Evolutionary conservation across 1,140 invertebrate genomes (phyloP), one percentile per base, ranked within the genome.

Genomic region (Bilobella aurantiaca): DNA sequence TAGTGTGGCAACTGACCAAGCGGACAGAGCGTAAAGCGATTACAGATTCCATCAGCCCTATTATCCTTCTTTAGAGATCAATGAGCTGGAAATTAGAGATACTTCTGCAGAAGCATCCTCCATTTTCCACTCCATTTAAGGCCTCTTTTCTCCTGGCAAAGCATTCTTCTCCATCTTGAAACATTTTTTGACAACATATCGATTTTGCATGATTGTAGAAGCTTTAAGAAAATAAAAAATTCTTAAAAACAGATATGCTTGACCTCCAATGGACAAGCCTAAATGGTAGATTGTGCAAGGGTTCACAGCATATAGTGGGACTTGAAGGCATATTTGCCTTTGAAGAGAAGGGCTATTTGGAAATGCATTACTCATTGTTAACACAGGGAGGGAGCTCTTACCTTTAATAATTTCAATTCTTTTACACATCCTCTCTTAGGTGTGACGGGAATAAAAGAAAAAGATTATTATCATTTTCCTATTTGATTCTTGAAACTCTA

Each of bases 21-120:
- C 12, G 49, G 49, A 53, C 5, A 14, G 49, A 23, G 21, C 12
- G 25, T 12, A 53, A 53, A 16, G 5, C 49, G 12, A 53, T 53
- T 53, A 53, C 3, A 12, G 34, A 42, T 53, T 53, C 49, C 23
- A 16, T 53, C 49, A 12, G 12, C 49, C 12, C 23, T 12, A 53
- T 53, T 23, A 53, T 53, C 49, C 5, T 53, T 53, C 49, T 53
- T 53, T 23, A 16, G 49, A 23, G 49, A 53, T 53, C 49, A 53
- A 53, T 53, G 49, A 53, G 49, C 49, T 53, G 49, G 49, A 53
- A 53, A 53, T 53, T 14, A 23, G 49, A 53, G 49, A 42, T 42
- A 42, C 18, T 42, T 42, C 14, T 3, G 49, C 5, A 53, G 49
- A 23, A 12, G 49, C 49, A 23, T 12, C 49, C 14, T 53, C 49